Evolutionary conservation across 1,140 invertebrate genomes (phyloP).

Genomic region (Glomeris maerens): DNA sequence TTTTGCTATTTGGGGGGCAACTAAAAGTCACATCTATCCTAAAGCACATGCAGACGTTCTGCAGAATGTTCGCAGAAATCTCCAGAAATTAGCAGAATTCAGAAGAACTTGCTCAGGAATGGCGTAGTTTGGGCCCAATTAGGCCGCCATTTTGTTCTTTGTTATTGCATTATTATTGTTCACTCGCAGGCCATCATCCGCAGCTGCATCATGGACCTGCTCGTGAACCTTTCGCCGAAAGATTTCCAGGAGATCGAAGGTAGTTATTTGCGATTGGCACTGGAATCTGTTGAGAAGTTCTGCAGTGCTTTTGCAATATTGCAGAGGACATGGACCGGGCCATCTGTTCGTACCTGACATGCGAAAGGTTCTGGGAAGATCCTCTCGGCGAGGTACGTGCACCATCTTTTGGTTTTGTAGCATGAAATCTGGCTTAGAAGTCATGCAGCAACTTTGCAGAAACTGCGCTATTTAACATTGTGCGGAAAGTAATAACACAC

Average conservation of each 20-base stretch:
- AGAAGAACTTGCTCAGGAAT: too few species aligned
- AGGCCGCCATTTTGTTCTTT: too few species aligned
- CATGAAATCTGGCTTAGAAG: too few species aligned
- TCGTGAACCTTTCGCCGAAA: slow-evolving; percentile 60
- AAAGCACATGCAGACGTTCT: too few species aligned
- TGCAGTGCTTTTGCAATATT: too few species aligned
- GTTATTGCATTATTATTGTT: slow-evolving; percentile 3
- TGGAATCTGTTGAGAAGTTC: too few species aligned
- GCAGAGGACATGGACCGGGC: slow-evolving; percentile 69
- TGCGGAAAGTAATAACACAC: background rate
- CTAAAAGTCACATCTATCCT: too few species aligned
- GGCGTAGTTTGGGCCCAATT: too few species aligned
- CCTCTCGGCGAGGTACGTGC: slow-evolving; percentile 47
- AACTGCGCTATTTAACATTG: background rate
- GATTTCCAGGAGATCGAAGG: slow-evolving; percentile 75
- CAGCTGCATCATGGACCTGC: slow-evolving; percentile 59
- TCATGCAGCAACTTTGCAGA: background rate
- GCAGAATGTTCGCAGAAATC: too few species aligned
- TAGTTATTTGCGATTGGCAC: too few species aligned
- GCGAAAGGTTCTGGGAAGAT: slow-evolving; percentile 73
- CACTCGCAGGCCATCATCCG: slow-evolving; percentile 41
- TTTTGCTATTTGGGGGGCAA: too few species aligned
- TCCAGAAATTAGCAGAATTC: too few species aligned
- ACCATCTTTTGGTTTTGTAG: background rate
- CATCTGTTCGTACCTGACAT: slow-evolving; percentile 80